These are phyloP conservation scores for Heliopora coerulea DNA, from an alignment of 92 coral and sea anemone genomes.

Conservation along the genomic window DNA sequence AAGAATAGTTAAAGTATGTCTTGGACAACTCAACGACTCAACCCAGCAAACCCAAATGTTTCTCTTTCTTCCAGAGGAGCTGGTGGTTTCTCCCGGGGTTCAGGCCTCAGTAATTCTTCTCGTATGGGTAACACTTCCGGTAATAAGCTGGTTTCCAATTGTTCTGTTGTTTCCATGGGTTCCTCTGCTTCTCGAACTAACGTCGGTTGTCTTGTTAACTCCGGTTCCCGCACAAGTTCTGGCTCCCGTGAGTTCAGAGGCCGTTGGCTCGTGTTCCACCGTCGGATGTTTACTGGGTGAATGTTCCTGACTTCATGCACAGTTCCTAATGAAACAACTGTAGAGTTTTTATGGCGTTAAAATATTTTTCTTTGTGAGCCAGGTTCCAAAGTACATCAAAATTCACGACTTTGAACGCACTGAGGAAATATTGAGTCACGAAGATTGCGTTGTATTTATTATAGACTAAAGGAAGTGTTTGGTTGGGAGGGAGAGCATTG, in stretches of 20 bases:
- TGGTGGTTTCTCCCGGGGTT: slow-evolving; percentile 10
- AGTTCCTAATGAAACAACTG: no score
- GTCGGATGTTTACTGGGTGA: background rate
- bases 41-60: slow-evolving; percentile 12
- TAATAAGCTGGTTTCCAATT: background rate
- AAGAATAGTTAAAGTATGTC: no score
- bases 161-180: background rate
- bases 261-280: background rate
- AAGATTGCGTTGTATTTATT: no score
- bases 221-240: slow-evolving; percentile 58
- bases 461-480: no score
- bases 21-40: no score
- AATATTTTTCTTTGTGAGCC: no score
- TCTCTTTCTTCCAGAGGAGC: background rate
- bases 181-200: slow-evolving; percentile 3
- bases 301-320: no score
- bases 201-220: slow-evolving; percentile 63
- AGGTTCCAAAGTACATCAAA: no score
- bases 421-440: no score
- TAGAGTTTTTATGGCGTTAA: no score
- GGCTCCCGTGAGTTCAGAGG: slow-evolving; percentile 45
- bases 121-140: slow-evolving; percentile 8
- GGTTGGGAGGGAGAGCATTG: no score
- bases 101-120: background rate
- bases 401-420: no score